Conservation (phyloP, 2,888 invertebrate species). For the Argyresthia albistria region DNA sequence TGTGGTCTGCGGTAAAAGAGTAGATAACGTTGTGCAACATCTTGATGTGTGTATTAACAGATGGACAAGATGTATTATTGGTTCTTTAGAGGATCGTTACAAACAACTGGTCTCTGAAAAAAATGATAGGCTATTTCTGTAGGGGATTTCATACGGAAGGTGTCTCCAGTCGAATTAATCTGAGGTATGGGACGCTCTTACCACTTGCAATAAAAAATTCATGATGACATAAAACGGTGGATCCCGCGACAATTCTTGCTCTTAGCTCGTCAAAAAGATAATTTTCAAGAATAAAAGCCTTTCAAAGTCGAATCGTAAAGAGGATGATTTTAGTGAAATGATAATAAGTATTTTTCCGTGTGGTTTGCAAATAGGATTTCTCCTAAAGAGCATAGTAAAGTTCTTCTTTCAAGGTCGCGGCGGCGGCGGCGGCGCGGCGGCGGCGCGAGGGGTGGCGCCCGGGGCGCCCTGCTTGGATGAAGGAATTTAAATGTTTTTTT, state of each 20-base stretch:
- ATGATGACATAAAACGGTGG: conserved; percentile 20
- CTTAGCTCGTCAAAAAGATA: conserved; percentile 24
- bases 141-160: not conserved
- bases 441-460: too few species aligned
- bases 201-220: conserved; percentile 23
- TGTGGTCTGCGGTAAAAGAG: too few species aligned
- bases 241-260: conserved; percentile 13
- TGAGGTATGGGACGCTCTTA: not conserved
- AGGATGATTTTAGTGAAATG: conserved; percentile 22
- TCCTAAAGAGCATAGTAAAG: too few species aligned
- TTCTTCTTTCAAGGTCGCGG: too few species aligned
- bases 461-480: too few species aligned
- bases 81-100: too few species aligned
- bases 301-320: conserved; percentile 27
- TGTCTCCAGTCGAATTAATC: too few species aligned
- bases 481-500: too few species aligned
- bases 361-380: not conserved
- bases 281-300: conserved; percentile 26
- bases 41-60: too few species aligned
- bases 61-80: too few species aligned
- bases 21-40: too few species aligned
- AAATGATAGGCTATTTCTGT: not conserved
- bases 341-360: conserved; percentile 5
- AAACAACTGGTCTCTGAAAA: not conserved
- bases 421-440: too few species aligned